phyloP scores from a whole-genome alignment of 2,888 invertebrate genomes.

The Pandemis corylana region DNA sequence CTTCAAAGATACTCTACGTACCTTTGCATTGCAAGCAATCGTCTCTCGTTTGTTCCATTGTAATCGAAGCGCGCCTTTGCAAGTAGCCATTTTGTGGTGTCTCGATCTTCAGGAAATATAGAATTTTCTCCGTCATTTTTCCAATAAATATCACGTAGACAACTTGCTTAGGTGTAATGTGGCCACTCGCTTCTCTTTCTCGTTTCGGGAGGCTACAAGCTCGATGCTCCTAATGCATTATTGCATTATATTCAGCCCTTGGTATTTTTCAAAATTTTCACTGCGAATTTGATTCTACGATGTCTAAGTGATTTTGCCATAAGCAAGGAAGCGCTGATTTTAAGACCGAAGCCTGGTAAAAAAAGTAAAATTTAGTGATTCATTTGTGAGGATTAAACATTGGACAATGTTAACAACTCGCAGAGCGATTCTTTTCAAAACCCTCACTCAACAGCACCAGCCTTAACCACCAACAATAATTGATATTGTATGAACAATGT shows the following conservation, averaged over 20 bases:
- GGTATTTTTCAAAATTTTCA: conserved; percentile 23
- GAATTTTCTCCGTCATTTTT: conserved; percentile 17
- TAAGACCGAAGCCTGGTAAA: conserved; percentile 41
- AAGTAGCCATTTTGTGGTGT: conserved; percentile 18
- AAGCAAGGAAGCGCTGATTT: conserved; percentile 37
- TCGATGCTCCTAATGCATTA: background rate
- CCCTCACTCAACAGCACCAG: conserved; percentile 15
- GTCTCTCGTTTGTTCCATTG: conserved; percentile 14
- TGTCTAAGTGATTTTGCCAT: conserved; percentile 32
- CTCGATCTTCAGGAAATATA: conserved; percentile 22
- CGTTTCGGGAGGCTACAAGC: background rate
- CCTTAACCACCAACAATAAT: conserved; percentile 15
- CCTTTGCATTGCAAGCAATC: conserved; percentile 36
- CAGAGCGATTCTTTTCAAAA: conserved; percentile 25
- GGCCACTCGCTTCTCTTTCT: background rate
- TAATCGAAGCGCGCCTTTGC: conserved; percentile 31
- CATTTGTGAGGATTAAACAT: conserved; percentile 20
- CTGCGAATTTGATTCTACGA: conserved; percentile 25
- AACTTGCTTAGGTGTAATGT: background rate
- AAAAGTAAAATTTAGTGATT: conserved; percentile 39
- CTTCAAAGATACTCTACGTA: conserved; percentile 41
- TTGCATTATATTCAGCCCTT: conserved; percentile 12
- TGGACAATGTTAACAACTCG: conserved; percentile 30
- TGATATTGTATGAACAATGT: background rate
- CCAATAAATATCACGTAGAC: background rate